Evolutionary conservation across 2,888 invertebrate species (phyloP).

Genomic region (Chrysomela aeneicollis): DNA sequence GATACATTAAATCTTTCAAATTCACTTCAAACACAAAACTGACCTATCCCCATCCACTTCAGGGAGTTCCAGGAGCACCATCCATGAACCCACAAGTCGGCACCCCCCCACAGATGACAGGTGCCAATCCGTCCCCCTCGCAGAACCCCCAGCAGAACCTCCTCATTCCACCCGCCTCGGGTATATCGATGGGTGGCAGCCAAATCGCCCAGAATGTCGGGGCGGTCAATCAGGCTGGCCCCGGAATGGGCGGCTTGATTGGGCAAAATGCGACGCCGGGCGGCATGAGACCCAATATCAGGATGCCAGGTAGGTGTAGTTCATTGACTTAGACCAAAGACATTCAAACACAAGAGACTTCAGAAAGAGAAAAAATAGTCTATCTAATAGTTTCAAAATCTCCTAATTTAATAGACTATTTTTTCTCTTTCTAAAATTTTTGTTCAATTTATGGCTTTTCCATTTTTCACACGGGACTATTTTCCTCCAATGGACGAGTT

Average conservation of each 20-base stretch:
- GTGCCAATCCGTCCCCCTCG: constrained; percentile 50
- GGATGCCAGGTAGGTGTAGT: constrained; percentile 48
- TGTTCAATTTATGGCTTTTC: too few relatives aligned
- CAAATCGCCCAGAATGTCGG: constrained; percentile 66
- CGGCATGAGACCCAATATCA: constrained; percentile 55
- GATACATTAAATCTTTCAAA: too few relatives aligned
- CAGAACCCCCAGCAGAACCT: constrained; percentile 58
- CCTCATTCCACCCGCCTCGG: constrained; percentile 64
- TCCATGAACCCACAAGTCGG: constrained; percentile 54
- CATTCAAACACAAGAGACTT: too few relatives aligned
- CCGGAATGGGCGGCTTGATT: constrained; percentile 51
- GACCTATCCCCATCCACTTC: too few relatives aligned
- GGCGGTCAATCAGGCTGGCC: constrained; percentile 54
- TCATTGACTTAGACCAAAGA: too few relatives aligned
- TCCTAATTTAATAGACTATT: too few relatives aligned
- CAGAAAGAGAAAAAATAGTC: too few relatives aligned
- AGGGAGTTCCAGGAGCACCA: constrained; percentile 48
- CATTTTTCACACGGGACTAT: too few relatives aligned
- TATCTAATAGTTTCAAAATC: neutral
- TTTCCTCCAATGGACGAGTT: too few relatives aligned
- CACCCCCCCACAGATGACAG: constrained; percentile 55
- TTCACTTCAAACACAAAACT: too few relatives aligned
- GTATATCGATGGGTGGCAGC: constrained; percentile 68
- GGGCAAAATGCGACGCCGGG: constrained; percentile 54
- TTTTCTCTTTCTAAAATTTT: too few relatives aligned